Evolutionary conservation across 2,888 invertebrate genomes (phyloP), one percentile per base, ranked within the genome.

Genomic region (Trisateles emortualis): DNA sequence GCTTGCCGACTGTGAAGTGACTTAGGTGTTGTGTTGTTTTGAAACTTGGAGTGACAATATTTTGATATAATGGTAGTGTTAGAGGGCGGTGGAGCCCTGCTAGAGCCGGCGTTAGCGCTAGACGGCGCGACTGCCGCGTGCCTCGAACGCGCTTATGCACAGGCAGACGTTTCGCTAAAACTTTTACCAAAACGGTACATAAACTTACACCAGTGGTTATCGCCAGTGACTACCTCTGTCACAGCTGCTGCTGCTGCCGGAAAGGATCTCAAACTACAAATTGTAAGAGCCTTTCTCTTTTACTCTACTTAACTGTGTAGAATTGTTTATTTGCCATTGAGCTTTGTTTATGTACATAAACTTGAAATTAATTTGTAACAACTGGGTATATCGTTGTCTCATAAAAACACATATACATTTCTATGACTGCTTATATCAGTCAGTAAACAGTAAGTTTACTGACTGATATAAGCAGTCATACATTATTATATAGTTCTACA

Each of bases 161-260:
- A 96, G 88, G 95, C 96, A 74, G 95, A 96, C 77, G 95, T 96
- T 79, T 96, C 97, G 75, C 94, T 97, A 87, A 98, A 98, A 95
- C 96, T 97, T 94, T 94, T 97, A 91, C 97, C 97, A 81, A 97
- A 97, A 94, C 94, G 97, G 81, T 97, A 96, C 91, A 96, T 97
- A 87, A 97, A 96, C 93, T 94, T 97, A 86, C 98, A 98, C 90
- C 97, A 97, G 90, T 97, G 97, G 97, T 94, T 97, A 83, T 96
- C 97, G 82, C 97, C 97, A 70, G 94, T 96, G 79, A 95, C 96
- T 68, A 88, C 90, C 16, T 88, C 92, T 33, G 86, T 90, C 58
- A 88, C 92, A 41, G 87, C 91, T 42, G 92, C 92, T 58, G 81
- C 89, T 52, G 88, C 95, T 91, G 92, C 95, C 88, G 93, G 91